Percentiles rank a stretch among this genome's conserved stretches.
Evolutionary conservation across 2,888 invertebrate genomes (phyloP).

Genomic region (Conomelus anceps): DNA sequence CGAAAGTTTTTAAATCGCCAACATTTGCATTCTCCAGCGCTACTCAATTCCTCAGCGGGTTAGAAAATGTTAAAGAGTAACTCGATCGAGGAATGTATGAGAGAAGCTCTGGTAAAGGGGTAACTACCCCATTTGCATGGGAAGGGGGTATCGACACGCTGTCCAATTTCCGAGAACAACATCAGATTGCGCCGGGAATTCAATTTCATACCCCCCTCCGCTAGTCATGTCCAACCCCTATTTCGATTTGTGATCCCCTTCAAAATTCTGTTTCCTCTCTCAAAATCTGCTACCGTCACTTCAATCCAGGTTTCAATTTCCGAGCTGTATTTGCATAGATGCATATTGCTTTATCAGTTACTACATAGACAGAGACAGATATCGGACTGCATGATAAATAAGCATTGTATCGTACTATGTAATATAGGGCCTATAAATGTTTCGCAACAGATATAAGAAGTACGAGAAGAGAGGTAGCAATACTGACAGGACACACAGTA

Average conservation of each 20-base stretch:
- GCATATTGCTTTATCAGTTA: not conserved
- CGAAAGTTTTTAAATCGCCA: not conserved
- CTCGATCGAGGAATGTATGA: constrained; percentile 10
- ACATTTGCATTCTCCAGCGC: not conserved
- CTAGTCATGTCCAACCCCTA: not conserved
- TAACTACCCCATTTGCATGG: not conserved
- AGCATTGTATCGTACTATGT: too few species aligned
- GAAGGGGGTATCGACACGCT: constrained; percentile 8
- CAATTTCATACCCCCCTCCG: constrained; percentile 18
- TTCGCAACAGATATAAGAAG: too few species aligned
- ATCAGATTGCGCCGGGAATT: constrained; percentile 25
- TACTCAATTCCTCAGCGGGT: not conserved
- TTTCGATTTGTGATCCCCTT: not conserved
- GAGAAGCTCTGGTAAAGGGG: not conserved
- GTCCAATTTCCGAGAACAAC: constrained; percentile 25
- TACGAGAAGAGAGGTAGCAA: too few species aligned
- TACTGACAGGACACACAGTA: too few species aligned
- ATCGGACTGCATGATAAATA: too few species aligned
- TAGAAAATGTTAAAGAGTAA: constrained; percentile 16
- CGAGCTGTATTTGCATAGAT: not conserved
- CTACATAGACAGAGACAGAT: too few species aligned
- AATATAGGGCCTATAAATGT: too few species aligned
- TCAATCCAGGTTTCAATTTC: not conserved
- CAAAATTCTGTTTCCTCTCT: not conserved
- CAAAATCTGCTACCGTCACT: not conserved